Conservation (phyloP, 2,797 vertebrate genomes). For the Paramormyrops hopkinsi region DNA sequence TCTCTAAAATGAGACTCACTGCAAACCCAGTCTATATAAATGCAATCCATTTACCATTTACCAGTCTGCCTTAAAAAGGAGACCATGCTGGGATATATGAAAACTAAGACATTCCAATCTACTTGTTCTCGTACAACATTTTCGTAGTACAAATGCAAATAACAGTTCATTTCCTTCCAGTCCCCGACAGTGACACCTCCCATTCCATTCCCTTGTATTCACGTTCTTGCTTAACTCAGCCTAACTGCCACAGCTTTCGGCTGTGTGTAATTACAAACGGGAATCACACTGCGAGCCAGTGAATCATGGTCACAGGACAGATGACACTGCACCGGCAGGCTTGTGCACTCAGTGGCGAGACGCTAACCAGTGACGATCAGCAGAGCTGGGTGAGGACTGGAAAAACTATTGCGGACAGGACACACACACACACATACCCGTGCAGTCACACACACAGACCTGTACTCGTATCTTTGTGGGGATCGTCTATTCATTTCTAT, state of each 20-base stretch:
- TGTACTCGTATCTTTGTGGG: neutral
- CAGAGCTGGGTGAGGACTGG: neutral
- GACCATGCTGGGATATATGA: neutral
- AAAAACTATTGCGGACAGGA: too few species aligned
- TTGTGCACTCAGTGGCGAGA: neutral
- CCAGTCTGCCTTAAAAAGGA: neutral
- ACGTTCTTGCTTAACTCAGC: neutral
- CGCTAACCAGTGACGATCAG: neutral
- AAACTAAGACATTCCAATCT: neutral
- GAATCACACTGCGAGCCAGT: neutral
- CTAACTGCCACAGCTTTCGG: neutral
- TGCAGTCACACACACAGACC: neutral
- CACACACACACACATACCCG: neutral
- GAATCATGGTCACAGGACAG: neutral
- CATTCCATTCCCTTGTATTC: neutral
- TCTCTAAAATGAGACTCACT: neutral
- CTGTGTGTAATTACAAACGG: neutral
- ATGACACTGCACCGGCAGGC: neutral
- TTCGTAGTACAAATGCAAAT: neutral
- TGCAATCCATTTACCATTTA: too few species aligned
- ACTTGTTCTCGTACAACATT: neutral
- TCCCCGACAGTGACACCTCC: neutral
- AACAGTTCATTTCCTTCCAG: neutral
- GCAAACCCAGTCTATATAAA: neutral
- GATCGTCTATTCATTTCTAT: too few species aligned